Conservation (phyloP, 2,888 invertebrate species). For the Eurytoma adleriae region DNA sequence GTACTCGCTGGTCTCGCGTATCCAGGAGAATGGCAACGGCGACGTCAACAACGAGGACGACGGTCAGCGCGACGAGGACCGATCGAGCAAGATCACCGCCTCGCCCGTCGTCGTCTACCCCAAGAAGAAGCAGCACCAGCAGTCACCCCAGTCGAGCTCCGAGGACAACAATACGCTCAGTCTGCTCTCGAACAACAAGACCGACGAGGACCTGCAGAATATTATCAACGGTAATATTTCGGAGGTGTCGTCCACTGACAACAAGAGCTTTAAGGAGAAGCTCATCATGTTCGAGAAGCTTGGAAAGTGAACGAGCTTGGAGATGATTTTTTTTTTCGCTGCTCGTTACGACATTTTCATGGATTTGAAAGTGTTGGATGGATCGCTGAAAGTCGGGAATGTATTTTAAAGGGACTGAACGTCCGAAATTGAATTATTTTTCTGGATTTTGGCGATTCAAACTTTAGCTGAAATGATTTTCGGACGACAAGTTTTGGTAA, state of each 20-base stretch:
- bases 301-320: conserved; percentile 66
- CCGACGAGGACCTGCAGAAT: conserved; percentile 73
- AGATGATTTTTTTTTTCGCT: no score
- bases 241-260: conserved; percentile 69
- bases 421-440: no score
- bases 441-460: no score
- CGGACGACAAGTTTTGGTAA: no score
- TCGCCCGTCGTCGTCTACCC: conserved; percentile 66
- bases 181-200: conserved; percentile 69
- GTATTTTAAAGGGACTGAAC: no score
- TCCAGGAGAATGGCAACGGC: conserved; percentile 72
- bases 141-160: conserved; percentile 66
- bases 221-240: conserved; percentile 75
- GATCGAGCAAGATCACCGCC: conserved; percentile 6
- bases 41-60: conserved; percentile 59
- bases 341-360: no score
- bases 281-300: conserved; percentile 75
- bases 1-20: conserved; percentile 71
- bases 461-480: no score
- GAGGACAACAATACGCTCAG: conserved; percentile 73
- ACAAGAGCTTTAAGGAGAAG: conserved; percentile 74
- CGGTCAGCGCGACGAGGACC: conserved; percentile 57
- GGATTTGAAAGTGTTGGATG: no score
- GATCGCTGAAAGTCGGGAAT: no score
- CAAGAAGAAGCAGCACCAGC: conserved; percentile 67